Evolutionary conservation across 2,888 invertebrate genomes (phyloP).

Genomic region (Patella depressa): DNA sequence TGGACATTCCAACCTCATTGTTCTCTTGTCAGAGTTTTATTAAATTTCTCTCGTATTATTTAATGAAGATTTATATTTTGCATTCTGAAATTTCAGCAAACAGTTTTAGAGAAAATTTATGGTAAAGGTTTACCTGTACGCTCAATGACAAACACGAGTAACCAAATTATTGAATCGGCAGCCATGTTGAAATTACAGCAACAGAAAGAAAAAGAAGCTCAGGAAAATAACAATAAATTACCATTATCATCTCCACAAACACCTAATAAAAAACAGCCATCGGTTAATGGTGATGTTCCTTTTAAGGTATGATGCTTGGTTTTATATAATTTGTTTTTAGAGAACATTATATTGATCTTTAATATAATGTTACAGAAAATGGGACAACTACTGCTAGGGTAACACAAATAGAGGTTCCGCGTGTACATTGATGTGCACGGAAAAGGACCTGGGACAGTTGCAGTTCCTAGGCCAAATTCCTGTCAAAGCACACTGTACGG

Average conservation of each 20-base stretch:
- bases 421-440: no score
- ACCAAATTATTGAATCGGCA: constrained; percentile 79
- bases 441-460: no score
- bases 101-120: constrained; percentile 87
- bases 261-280: constrained; percentile 30
- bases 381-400: no score
- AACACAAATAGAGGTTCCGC: no score
- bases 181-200: constrained; percentile 75
- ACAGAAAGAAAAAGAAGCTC: constrained; percentile 73
- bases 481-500: no score
- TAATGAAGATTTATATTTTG: no score
- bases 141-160: constrained; percentile 43
- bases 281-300: constrained; percentile 49
- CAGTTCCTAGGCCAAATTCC: no score
- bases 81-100: constrained; percentile 75
- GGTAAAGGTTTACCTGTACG: constrained; percentile 79
- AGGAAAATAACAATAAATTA: constrained; percentile 22
- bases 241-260: constrained; percentile 19
- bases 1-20: no score
- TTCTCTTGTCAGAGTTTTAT: no score
- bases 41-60: no score
- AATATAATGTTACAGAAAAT: no score
- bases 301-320: constrained; percentile 50
- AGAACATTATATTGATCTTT: no score
- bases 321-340: neutral